These are phyloP conservation scores for Cardinalis cardinalis DNA, from an alignment of 2,113 vertebrate species.

Conservation along the genomic window DNA sequence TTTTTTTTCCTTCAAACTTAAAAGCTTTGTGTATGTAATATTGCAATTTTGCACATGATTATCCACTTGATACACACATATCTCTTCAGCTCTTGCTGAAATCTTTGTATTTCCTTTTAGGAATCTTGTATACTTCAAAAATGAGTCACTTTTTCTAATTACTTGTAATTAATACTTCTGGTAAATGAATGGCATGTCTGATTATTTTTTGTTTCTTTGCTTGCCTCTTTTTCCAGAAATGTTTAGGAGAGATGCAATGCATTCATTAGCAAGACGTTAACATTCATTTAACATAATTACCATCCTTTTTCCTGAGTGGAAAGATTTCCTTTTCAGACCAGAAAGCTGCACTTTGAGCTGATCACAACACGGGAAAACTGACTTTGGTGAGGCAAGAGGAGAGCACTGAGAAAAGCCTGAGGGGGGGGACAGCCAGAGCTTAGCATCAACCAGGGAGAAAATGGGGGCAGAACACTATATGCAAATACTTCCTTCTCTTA, in stretches of 20 bases:
- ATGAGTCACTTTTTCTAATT: conserved; percentile 45
- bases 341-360: neutral
- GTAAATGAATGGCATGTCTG: conserved; percentile 23
- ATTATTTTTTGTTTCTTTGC: conserved; percentile 48
- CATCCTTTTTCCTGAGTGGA: conserved; percentile 16
- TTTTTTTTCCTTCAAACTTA: neutral
- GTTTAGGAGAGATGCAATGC: conserved; percentile 44
- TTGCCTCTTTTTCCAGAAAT: conserved; percentile 33
- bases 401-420: neutral
- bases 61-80: neutral
- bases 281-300: conserved; percentile 48
- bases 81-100: neutral
- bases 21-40: neutral
- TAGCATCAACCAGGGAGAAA: neutral
- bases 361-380: conserved; percentile 8
- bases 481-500: neutral
- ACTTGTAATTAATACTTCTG: conserved; percentile 49
- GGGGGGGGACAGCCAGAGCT: neutral
- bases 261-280: conserved; percentile 57
- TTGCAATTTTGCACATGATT: neutral
- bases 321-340: conserved; percentile 36
- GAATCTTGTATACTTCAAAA: neutral
- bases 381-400: neutral
- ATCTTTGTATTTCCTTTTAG: conserved; percentile 6
- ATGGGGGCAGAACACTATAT: neutral